Percentiles rank a stretch among this genome's conserved stretches.
phyloP scores from a whole-genome alignment of 2,888 invertebrate species.

The Thysanoteuthis rhombus region DNA sequence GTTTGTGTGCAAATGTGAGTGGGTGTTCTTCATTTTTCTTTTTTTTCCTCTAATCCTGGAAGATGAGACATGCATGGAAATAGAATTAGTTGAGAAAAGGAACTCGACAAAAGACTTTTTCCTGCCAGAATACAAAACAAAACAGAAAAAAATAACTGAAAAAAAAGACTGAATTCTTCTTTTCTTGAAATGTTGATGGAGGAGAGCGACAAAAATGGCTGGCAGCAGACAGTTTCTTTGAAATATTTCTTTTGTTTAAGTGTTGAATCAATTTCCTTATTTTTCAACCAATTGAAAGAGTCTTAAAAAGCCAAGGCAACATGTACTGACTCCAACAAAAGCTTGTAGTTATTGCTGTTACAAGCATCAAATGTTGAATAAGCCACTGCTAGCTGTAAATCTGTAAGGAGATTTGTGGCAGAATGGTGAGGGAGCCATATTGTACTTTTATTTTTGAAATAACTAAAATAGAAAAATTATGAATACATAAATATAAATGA shows the following conservation, averaged over 20 bases:
- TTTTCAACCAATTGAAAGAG: background rate
- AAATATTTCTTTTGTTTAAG: background rate
- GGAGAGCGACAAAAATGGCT: background rate
- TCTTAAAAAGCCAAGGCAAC: background rate
- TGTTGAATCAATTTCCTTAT: background rate
- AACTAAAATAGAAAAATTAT: too few species aligned
- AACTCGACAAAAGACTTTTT: background rate
- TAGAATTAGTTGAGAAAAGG: background rate
- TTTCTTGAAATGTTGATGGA: background rate
- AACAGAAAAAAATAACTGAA: background rate
- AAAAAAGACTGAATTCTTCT: background rate
- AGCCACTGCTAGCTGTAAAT: too few species aligned
- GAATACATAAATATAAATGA: too few species aligned
- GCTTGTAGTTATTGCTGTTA: too few species aligned
- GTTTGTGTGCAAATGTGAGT: too few species aligned
- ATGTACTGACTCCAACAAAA: background rate
- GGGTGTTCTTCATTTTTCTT: background rate
- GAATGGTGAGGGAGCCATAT: too few species aligned
- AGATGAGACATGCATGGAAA: background rate
- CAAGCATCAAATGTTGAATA: too few species aligned
- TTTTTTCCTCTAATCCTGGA: background rate
- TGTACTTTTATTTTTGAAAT: too few species aligned
- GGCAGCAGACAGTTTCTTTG: background rate
- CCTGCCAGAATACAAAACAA: background rate
- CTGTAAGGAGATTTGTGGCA: too few species aligned